Evolutionary conservation across 2,113 vertebrate genomes (phyloP), one percentile per base, ranked within the genome.

Genomic region (Coryphaenoides rupestris): DNA sequence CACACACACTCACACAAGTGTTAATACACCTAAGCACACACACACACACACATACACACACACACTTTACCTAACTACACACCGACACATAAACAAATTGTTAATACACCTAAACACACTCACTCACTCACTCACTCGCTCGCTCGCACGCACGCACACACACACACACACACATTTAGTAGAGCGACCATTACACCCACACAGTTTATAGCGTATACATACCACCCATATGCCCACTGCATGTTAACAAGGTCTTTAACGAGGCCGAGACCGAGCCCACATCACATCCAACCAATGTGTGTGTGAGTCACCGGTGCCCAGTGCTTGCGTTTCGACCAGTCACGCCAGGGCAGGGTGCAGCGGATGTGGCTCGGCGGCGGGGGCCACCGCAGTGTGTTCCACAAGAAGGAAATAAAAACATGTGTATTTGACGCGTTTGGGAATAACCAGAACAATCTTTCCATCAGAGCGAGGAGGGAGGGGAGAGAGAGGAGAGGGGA

Each of bases 321-420:
- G n/a, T n/a, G n/a, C n/a, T n/a, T n/a, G n/a, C n/a, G n/a, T n/a
- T n/a, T n/a, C n/a, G n/a, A 66, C 5, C 45, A 60, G 49, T 22
- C 62, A 76, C 64, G 70, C 68, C n/a, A n/a, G 73, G 50, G 22
- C 60, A 63, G 50, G 60, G 55, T 55, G 50, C 70, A 84, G 83
- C 84, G 83, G 82, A 88, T 79, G 81, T 85, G 73, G 54, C 72
- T 71, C 23, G 58, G 45, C 19, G 15, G n/a, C n/a, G n/a, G n/a
- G n/a, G n/a, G 63, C 66, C 67, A 67, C 70, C 33, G 59, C 5
- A 65, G 56, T 61, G n/a, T n/a, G n/a, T n/a, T n/a, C n/a, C n/a
- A n/a, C n/a, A n/a, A 70, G 21, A 66, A n/a, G n/a, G n/a, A n/a
- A n/a, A 66, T 65, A 73, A 81, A 82, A 72, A 70, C 28, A 23